Evolutionary conservation across 2,888 invertebrate species (phyloP).

Genomic region (Drosophila mulleri): DNA sequence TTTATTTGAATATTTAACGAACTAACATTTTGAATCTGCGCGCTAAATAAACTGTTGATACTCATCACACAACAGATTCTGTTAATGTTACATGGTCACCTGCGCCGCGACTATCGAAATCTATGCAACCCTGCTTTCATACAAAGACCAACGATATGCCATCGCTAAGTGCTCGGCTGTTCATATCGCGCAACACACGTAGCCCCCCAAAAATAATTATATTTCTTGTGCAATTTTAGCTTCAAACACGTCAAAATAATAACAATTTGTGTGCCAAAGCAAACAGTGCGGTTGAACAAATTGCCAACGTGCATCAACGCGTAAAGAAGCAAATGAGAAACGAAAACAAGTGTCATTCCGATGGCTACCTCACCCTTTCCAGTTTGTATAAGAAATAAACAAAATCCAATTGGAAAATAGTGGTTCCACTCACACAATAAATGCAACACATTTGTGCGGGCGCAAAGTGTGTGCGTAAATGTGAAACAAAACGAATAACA

Average conservation of each 20-base stretch:
- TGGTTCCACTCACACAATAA: constrained; percentile 57
- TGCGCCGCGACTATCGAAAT: constrained; percentile 12
- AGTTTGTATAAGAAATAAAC: constrained; percentile 61
- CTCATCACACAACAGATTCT: constrained; percentile 1
- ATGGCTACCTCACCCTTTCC: constrained; percentile 61
- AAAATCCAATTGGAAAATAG: constrained; percentile 60
- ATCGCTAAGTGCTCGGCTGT: constrained; percentile 35
- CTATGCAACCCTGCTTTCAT: neutral
- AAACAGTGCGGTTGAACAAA: neutral
- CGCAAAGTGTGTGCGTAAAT: constrained; percentile 42
- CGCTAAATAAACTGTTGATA: neutral
- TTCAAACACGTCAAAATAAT: constrained; percentile 5
- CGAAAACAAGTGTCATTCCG: constrained; percentile 29
- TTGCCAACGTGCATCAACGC: neutral
- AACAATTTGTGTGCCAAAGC: constrained; percentile 34
- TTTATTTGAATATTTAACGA: neutral
- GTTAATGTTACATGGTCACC: constrained; percentile 1
- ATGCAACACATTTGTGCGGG: constrained; percentile 70
- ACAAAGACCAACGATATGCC: constrained; percentile 2
- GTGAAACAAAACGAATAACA: constrained; percentile 41
- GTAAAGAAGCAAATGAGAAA: constrained; percentile 3
- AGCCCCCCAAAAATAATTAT: constrained; percentile 16
- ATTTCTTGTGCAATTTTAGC: constrained; percentile 15
- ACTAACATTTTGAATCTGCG: neutral
- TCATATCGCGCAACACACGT: constrained; percentile 20